Percentiles rank a stretch among this genome's conserved stretches.
Conservation (phyloP, 2,888 invertebrate genomes). For the Drosophila nigricruria region DNA sequence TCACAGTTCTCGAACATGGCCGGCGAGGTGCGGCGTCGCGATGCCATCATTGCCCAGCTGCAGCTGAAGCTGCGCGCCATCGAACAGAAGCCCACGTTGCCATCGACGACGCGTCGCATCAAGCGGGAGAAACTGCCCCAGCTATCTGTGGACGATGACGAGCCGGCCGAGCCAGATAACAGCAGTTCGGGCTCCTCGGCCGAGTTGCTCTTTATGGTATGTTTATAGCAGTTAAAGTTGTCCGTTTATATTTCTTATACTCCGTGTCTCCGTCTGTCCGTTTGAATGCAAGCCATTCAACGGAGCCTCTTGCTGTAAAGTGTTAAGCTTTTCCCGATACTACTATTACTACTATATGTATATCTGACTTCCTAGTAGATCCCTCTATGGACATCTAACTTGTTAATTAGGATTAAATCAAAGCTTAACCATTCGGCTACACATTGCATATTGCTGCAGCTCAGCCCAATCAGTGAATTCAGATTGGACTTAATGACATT, state of each 20-base stretch:
- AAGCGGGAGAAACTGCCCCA: slow-evolving; percentile 65
- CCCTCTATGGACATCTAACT: background rate
- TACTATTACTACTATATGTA: no score
- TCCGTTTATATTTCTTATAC: background rate
- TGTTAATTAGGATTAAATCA: background rate
- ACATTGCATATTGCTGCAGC: background rate
- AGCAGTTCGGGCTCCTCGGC: slow-evolving; percentile 84
- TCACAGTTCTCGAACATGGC: slow-evolving; percentile 91
- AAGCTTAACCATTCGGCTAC: background rate
- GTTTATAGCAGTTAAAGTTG: background rate
- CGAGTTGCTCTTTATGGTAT: slow-evolving; percentile 85
- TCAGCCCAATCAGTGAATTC: background rate
- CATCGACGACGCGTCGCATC: slow-evolving; percentile 46
- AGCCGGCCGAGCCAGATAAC: slow-evolving; percentile 70
- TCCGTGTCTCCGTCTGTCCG: background rate
- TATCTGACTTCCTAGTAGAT: no score
- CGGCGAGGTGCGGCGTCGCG: slow-evolving; percentile 92
- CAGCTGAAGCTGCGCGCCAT: slow-evolving; percentile 90
- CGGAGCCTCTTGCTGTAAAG: background rate
- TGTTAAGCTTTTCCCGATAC: no score
- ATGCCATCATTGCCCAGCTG: slow-evolving; percentile 92
- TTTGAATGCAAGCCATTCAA: background rate
- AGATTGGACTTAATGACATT: background rate
- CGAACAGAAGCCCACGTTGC: slow-evolving; percentile 78
- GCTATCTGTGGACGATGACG: slow-evolving; percentile 65